Evolutionary conservation across 2,113 vertebrate genomes (phyloP).

Genomic region (Thymallus thymallus): DNA sequence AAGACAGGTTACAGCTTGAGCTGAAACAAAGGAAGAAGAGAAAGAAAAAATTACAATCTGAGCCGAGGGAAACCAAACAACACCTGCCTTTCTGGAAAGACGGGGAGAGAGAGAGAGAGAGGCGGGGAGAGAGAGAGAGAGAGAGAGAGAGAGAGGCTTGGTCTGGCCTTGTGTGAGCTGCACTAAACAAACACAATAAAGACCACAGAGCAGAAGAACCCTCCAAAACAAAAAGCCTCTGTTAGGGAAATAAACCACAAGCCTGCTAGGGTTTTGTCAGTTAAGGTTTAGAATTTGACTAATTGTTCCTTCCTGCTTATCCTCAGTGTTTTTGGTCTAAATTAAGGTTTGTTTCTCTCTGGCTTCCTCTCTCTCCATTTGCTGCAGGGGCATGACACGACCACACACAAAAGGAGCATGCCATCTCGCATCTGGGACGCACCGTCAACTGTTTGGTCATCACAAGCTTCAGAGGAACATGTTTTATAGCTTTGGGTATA

Average conservation of each 20-base stretch:
- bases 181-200: slow-evolving; percentile 17
- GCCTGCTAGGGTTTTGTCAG: background rate
- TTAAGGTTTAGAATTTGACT: background rate
- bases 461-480: slow-evolving; percentile 12
- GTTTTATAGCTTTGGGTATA: slow-evolving; percentile 41
- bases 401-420: slow-evolving; percentile 11
- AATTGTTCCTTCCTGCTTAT: background rate
- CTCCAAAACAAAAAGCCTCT: background rate
- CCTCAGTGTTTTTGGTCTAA: background rate
- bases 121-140: too few species aligned
- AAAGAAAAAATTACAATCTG: background rate
- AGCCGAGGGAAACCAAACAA: slow-evolving; percentile 36
- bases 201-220: background rate
- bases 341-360: background rate
- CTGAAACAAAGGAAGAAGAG: background rate
- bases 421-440: slow-evolving; percentile 29
- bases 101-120: background rate
- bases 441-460: slow-evolving; percentile 27
- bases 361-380: background rate
- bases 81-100: slow-evolving; percentile 44
- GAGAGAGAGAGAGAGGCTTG: background rate
- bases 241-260: slow-evolving; percentile 4
- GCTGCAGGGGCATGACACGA: background rate
- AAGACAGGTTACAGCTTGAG: slow-evolving; percentile 57
- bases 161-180: slow-evolving; percentile 11